phyloP scores from a whole-genome alignment of 2,113 vertebrate species.

The Pluvialis apricaria region DNA sequence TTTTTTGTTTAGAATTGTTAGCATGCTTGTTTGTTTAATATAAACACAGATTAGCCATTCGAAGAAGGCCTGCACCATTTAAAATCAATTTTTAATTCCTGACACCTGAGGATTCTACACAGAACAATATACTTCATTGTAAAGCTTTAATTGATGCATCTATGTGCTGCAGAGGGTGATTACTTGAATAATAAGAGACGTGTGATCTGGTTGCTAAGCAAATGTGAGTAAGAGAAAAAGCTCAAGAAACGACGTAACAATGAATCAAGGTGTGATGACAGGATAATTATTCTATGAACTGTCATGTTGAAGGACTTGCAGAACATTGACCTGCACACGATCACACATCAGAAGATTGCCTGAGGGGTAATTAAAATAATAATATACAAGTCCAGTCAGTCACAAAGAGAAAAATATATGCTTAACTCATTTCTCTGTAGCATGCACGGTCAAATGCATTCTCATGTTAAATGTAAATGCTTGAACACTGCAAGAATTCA shows the following conservation, averaged over 20 bases:
- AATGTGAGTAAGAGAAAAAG: constrained; percentile 45
- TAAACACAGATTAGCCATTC: constrained; percentile 42
- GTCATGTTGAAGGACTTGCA: constrained; percentile 63
- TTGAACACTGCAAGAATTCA: constrained; percentile 24
- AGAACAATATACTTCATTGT: constrained; percentile 49
- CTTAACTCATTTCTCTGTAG: neutral
- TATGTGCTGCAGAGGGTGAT: constrained; percentile 47
- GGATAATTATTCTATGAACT: constrained; percentile 60
- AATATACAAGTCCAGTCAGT: neutral
- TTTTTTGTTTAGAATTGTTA: constrained; percentile 41
- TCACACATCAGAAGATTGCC: constrained; percentile 31
- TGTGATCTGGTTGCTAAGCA: constrained; percentile 62
- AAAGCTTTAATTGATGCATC: constrained; percentile 59
- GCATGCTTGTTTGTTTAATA: constrained; percentile 11
- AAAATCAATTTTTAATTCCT: constrained; percentile 54
- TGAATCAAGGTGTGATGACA: constrained; percentile 61
- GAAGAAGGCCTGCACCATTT: constrained; percentile 8
- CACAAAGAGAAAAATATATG: constrained; percentile 8
- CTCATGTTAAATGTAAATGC: constrained; percentile 29
- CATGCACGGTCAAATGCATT: neutral
- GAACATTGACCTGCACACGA: constrained; percentile 57
- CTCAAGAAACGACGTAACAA: constrained; percentile 38
- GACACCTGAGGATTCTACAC: constrained; percentile 42
- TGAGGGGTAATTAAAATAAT: constrained; percentile 71
- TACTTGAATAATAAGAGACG: constrained; percentile 54